Base-by-base conservation (phyloP, 2,888 invertebrate genomes). In the Polymixis lichenea region DNA sequence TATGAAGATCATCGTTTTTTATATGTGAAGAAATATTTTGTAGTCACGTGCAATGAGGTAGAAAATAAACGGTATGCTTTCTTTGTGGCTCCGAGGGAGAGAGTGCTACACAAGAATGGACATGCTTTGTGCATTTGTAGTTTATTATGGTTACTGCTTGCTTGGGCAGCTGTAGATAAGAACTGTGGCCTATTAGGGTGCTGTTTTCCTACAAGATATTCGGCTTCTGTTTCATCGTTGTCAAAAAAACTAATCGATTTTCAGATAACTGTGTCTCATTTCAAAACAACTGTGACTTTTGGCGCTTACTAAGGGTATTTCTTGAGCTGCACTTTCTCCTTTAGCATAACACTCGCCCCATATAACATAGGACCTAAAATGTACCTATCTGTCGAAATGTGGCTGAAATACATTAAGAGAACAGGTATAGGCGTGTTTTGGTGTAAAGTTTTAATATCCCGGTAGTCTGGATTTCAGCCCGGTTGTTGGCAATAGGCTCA, bases 61-160 rank as follows among this genome's bases (percentile, higher is more conserved):
- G 83, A 83, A 77, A 77, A 71, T 67, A 38, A 58, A 60, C 46
- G 77, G 71, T 49, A 73, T 85, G 72, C 62, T 77, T 70, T 73
- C 71, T 60, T 67, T 25, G 43, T 77, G 60, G 32, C 53, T 82
- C 32, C 22, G 83, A 85, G 32, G 43, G 70, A 85, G 83, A 85
- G 86, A 83, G 83, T 85, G 72, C 43, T 17, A 25, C 56, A 51
- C 53, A 38, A 32, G 32, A 58, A 7, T 38, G 38, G 43, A 15
- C 19, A 25, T 64, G 64, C 38, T 49, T 46, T n/a, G 6, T 61
- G 28, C 38, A 19, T 55, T 25, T n/a, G 15, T 17, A 38, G 11
- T 28, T 38, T 22, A 38, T 25, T 49, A 68, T 32, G 55, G 58
- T 51, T 25, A 43, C 2, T 19, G n/a, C n/a, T 22, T 15, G n/a